Evolutionary conservation across 2,888 invertebrate species (phyloP).

Genomic region (Punctoribates punctum): DNA sequence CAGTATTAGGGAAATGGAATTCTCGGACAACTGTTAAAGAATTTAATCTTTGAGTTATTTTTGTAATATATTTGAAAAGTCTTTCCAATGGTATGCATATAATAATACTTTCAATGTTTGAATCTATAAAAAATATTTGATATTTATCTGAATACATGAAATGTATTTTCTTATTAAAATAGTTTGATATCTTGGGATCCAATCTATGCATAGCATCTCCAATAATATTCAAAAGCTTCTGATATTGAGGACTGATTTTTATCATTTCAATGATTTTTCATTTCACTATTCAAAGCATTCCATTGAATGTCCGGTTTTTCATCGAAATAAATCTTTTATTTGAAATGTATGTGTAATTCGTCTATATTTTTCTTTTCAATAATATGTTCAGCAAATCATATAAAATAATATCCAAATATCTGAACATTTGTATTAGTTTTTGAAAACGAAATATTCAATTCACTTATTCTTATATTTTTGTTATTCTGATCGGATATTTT

Average conservation of each 20-base stretch:
- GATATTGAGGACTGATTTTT: slow-evolving; percentile 1
- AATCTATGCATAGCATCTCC: slow-evolving; percentile 5
- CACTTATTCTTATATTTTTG: background rate
- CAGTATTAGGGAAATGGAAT: background rate
- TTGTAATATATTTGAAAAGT: background rate
- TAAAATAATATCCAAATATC: background rate
- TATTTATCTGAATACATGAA: background rate
- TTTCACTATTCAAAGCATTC: background rate
- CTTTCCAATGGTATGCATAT: background rate
- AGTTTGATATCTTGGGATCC: background rate
- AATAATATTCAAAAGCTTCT: background rate
- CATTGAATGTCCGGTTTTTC: background rate
- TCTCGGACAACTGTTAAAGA: background rate
- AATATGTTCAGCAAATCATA: background rate
- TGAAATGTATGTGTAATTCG: background rate
- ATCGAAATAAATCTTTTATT: background rate
- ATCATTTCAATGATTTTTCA: background rate
- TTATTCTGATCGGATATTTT: background rate
- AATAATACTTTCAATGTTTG: background rate
- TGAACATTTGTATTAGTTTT: background rate
- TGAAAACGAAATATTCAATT: slow-evolving; percentile 12
- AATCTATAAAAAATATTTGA: background rate
- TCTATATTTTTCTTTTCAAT: slow-evolving; percentile 9
- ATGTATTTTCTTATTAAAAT: slow-evolving; percentile 1
- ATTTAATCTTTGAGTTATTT: background rate